Base-by-base conservation (phyloP, 1,140 invertebrate species). In the Euwallacea fornicatus region DNA sequence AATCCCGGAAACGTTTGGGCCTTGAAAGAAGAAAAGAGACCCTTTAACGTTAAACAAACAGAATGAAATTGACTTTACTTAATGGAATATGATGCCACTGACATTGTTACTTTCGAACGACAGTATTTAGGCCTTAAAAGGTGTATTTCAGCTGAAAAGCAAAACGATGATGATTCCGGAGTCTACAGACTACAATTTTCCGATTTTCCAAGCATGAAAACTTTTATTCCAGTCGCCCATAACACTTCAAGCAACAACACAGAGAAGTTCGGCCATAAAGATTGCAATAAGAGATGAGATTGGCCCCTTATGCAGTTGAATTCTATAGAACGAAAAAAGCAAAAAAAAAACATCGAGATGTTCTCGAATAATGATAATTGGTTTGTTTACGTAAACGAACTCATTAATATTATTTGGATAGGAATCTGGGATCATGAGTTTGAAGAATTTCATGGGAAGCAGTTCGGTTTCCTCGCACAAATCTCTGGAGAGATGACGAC, bases 341-440 rank as follows among this genome's bases (percentile, higher is more conserved):
- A 60, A 60, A 63, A 63, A 50, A n/a, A 10, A 46, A 46, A 46
- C 33, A 10, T 63, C 13, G 42, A n/a, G 61, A 63, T 63, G 61
- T 42, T 63, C 21, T 41, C 6, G 42, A 63, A 63, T 63, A 63
- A 63, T 47, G 8, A 46, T 66, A 66, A 50, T 42, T n/a, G 46
- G 64, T 66, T 56, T 50, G 64, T 66, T 66, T 41, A 66, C 64
- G 64, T 66, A 56, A 56, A 56, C 50, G 42, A 55, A 66, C 64
- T 41, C 7, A 55, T 54, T 66, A 66, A 41, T 41, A 42, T 66
- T 66, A 55, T 66, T 43, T 7, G 7, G 13, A 66, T 33, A 33
- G 21, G 21, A 33, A 33, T 33, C 21, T 33, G 21, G 21, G 53
- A 55, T 13, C 21, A 13, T n/a, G 53, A 55, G 21, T 3, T 15